Evolutionary conservation across 2,888 invertebrate species (phyloP).

Genomic region (Pediacus dermestoides): DNA sequence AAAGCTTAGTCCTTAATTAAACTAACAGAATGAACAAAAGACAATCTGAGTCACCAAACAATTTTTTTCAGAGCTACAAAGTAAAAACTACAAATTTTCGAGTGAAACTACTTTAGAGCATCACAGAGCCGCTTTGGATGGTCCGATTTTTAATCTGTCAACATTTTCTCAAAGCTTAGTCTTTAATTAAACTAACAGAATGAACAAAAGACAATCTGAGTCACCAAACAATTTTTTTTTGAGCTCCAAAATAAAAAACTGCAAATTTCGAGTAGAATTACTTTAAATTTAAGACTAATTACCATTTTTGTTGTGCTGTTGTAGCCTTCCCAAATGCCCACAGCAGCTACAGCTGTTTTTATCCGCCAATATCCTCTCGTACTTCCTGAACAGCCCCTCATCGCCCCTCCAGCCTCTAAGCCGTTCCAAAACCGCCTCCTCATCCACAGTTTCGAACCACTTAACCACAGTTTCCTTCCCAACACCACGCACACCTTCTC

Average conservation of each 20-base stretch:
- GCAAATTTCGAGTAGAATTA: not conserved
- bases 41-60: no score
- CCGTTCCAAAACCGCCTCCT: constrained; percentile 64
- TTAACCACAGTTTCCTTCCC: constrained; percentile 77
- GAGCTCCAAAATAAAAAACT: no score
- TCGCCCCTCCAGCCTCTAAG: constrained; percentile 65
- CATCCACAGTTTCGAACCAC: constrained; percentile 62
- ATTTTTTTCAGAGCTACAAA: no score
- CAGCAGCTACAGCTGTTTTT: constrained; percentile 67
- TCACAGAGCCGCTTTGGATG: no score
- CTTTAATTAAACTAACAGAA: no score
- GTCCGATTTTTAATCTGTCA: no score
- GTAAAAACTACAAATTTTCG: no score
- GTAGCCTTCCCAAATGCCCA: constrained; percentile 65
- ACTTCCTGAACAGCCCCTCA: constrained; percentile 53
- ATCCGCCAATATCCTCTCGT: constrained; percentile 53
- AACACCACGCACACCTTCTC: constrained; percentile 70
- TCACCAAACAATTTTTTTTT: not conserved
- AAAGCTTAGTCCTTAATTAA: no score
- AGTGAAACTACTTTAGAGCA: no score
- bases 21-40: no score
- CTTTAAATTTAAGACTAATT: constrained; percentile 14
- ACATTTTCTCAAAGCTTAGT: no score
- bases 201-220: not conserved
- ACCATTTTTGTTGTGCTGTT: constrained; percentile 57